Evolutionary conservation across 2,888 invertebrate genomes (phyloP).

Genomic region (Anodontia alba): DNA sequence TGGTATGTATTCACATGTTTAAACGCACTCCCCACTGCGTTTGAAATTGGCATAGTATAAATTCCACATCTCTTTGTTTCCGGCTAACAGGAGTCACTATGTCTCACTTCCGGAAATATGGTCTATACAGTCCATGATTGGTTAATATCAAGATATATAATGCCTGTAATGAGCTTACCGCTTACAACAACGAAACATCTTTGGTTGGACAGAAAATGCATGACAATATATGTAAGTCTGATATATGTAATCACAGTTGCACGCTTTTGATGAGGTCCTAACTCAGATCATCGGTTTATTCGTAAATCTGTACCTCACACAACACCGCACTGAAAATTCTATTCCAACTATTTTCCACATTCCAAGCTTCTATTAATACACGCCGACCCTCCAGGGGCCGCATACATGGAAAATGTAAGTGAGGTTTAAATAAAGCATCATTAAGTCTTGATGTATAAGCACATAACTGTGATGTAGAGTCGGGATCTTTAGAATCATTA

Average conservation of each 20-base stretch:
- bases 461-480: slow-evolving; percentile 84
- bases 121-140: not conserved
- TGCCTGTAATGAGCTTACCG: not conserved
- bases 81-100: not conserved
- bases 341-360: slow-evolving; percentile 85
- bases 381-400: slow-evolving; percentile 85
- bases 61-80: not conserved
- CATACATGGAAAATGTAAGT: slow-evolving; percentile 85
- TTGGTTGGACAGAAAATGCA: slow-evolving; percentile 14
- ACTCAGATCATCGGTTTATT: slow-evolving; percentile 41
- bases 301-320: slow-evolving; percentile 86
- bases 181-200: slow-evolving; percentile 5
- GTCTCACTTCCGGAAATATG: not conserved
- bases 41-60: not conserved
- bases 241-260: slow-evolving; percentile 20
- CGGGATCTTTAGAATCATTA: slow-evolving; percentile 72
- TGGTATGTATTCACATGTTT: too few relatives aligned
- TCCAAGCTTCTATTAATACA: slow-evolving; percentile 86
- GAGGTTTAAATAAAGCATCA: slow-evolving; percentile 85
- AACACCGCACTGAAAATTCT: slow-evolving; percentile 86
- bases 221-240: not conserved
- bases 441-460: slow-evolving; percentile 85
- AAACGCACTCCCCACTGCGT: too few relatives aligned
- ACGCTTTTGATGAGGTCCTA: slow-evolving; percentile 27
- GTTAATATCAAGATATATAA: slow-evolving; percentile 8